phyloP scores from a whole-genome alignment of 2,888 invertebrate species.

The Diploptera punctata region DNA sequence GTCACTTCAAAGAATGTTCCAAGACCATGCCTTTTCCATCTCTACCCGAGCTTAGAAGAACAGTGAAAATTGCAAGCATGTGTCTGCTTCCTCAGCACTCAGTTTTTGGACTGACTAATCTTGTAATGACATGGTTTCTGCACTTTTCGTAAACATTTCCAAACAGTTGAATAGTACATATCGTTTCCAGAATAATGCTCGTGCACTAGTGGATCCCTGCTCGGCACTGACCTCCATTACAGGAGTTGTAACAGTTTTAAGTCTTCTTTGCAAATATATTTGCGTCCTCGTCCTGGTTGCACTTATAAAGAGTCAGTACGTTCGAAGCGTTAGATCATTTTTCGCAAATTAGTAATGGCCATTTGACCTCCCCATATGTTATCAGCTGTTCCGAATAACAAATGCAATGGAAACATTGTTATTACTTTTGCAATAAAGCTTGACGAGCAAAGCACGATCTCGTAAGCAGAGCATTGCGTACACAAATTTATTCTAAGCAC shows the following conservation, averaged over 20 bases:
- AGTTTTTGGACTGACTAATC: neutral
- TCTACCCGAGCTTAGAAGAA: neutral
- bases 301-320: neutral
- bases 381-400: neutral
- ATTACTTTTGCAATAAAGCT: neutral
- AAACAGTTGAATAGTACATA: neutral
- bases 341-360: neutral
- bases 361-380: neutral
- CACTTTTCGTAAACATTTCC: neutral
- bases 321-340: neutral
- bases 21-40: neutral
- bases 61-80: neutral
- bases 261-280: neutral
- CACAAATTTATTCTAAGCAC: neutral
- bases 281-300: neutral
- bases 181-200: neutral
- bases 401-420: no score
- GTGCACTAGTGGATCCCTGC: neutral
- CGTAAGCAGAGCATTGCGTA: neutral
- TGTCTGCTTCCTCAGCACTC: neutral
- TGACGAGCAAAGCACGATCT: neutral
- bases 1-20: neutral
- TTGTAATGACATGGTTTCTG: neutral
- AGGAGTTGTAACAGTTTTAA: neutral
- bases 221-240: neutral